Conservation (phyloP, 1,140 invertebrate genomes). For the Dinothrombium tinctorium region DNA sequence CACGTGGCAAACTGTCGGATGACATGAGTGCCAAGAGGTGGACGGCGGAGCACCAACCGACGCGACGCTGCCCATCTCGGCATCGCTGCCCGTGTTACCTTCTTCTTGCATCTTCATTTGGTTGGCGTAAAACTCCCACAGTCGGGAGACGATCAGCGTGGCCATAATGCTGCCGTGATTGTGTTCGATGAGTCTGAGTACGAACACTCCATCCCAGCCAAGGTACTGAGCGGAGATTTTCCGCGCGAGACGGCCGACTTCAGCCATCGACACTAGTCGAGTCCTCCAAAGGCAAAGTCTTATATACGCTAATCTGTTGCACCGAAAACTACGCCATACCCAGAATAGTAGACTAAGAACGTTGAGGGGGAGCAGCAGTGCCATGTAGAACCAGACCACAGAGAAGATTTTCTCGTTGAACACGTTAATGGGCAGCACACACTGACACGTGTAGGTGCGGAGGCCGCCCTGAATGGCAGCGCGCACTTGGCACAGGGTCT, state of each 20-base stretch:
- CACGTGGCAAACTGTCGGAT: slow-evolving; percentile 16
- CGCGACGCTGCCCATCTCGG: slow-evolving; percentile 13
- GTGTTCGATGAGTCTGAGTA: slow-evolving; percentile 22
- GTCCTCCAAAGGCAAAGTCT: slow-evolving; percentile 21
- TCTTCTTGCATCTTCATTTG: slow-evolving; percentile 19
- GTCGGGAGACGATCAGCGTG: slow-evolving; percentile 18
- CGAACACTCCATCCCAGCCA: slow-evolving; percentile 23
- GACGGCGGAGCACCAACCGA: slow-evolving; percentile 15
- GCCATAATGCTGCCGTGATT: slow-evolving; percentile 23
- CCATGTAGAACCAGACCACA: slow-evolving; percentile 24
- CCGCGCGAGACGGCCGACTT: slow-evolving; percentile 19
- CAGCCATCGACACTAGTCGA: slow-evolving; percentile 18
- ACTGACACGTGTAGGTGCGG: slow-evolving; percentile 24
- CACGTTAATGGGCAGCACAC: slow-evolving; percentile 29
- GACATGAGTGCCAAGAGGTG: slow-evolving; percentile 17
- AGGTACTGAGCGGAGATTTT: slow-evolving; percentile 21
- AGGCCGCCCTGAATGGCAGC: slow-evolving; percentile 22
- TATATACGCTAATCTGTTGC: slow-evolving; percentile 20
- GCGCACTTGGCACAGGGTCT: slow-evolving; percentile 21
- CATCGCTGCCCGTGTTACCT: slow-evolving; percentile 9
- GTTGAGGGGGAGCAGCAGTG: slow-evolving; percentile 21
- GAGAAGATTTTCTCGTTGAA: slow-evolving; percentile 31
- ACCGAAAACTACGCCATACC: slow-evolving; percentile 22
- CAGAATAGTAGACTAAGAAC: slow-evolving; percentile 20
- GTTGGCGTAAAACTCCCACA: slow-evolving; percentile 19